Percentiles rank a stretch among this genome's conserved stretches.
These are phyloP conservation scores for Stramonita haemastoma DNA, from an alignment of 2,888 invertebrate genomes.

Conservation along the genomic window DNA sequence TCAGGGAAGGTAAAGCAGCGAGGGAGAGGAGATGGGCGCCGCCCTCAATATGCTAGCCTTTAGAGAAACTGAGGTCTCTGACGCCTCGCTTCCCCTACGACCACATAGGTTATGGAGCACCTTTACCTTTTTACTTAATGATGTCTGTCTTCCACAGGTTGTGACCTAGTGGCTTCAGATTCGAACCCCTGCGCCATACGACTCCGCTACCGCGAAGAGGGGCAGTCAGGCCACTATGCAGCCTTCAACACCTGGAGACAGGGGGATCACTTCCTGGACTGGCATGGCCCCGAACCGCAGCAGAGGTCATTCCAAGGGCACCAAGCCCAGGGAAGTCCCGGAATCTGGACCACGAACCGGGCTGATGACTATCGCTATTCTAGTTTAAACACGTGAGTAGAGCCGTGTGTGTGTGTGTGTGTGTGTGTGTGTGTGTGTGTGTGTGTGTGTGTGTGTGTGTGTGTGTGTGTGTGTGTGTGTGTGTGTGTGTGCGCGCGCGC, in stretches of 20 bases:
- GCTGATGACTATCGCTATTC: not conserved
- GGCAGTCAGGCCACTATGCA: constrained; percentile 42
- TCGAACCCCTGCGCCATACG: constrained; percentile 52
- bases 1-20: no score
- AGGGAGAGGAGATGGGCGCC: no score
- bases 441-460: not conserved
- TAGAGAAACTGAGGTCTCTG: no score
- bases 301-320: not conserved
- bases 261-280: constrained; percentile 47
- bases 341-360: constrained; percentile 30
- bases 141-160: constrained; percentile 24
- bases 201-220: constrained; percentile 49
- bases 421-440: not conserved
- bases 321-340: constrained; percentile 19
- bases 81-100: no score
- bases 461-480: not conserved
- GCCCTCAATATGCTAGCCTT: no score
- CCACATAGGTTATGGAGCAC: no score
- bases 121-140: no score
- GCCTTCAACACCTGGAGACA: constrained; percentile 53
- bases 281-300: not conserved
- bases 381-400: not conserved
- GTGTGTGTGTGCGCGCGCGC: not conserved
- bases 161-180: constrained; percentile 32
- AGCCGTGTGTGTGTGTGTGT: not conserved